Base-by-base conservation (phyloP, 2,888 invertebrate species). In the Troides oblongomaculatus region DNA sequence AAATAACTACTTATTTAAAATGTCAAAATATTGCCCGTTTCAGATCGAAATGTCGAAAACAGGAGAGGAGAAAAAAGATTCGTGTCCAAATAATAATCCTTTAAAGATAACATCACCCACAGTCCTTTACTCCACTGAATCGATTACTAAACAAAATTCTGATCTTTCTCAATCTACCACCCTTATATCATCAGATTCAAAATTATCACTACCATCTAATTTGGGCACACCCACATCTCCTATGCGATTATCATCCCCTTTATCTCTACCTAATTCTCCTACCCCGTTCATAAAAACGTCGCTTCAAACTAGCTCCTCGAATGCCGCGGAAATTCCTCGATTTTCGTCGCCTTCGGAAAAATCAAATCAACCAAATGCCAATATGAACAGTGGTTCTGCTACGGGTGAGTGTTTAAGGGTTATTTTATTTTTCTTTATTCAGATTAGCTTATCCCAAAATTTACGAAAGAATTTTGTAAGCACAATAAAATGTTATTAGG, bases 191-290 rank as follows among this genome's bases (percentile, higher is more conserved):
- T 90, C 91, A 0, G 89, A 89, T 61, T 91, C 90, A 1, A 90
- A 91, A 71, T 76, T 85, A 72, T 90, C 91, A 14, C 79, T 90
- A 66, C 88, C 90, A 2, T 88, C 92, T 25, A 87, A 82, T 74
- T 80, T 91, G 67, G 87, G 86, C 8, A 91, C 90, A 39, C 89
- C 92, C 2, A 89, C 90, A 14, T 90, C 89, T 57, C 91, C 90
- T 10, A 74, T 89, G 57, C 81, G 80, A 64, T 72, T 90, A 59
- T 83, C 90, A 10, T 90, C 90, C 36, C 89, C 92, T 7, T 64
- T 87, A 62, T 91, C 92, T 8, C 78, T 91, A 71, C 90, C 92
- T 0, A 75, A 89, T 0, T 90, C 85, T 4, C 86, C 85, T 12
- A 79, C 86, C 12, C 91, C 91, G 53, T 86, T 86, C 68, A 80